A percentile compares a stretch with the other conserved stretches of the same genome.
phyloP scores from a whole-genome alignment of 2,113 vertebrate species.

The Prinia subflava region DNA sequence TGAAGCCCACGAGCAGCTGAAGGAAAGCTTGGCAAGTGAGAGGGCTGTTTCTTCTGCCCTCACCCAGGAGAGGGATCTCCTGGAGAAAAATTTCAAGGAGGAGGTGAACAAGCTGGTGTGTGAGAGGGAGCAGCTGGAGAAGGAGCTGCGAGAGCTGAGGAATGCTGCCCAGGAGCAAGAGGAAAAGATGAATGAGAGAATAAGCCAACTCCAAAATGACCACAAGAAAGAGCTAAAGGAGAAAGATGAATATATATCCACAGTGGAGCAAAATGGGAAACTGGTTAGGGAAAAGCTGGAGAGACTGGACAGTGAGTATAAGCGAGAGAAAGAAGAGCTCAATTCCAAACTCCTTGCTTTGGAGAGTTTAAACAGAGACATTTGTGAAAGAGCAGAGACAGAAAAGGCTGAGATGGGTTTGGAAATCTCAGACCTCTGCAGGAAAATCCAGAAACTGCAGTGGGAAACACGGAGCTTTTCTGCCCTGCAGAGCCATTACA shows the following conservation, averaged over 20 bases:
- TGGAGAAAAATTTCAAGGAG: constrained; percentile 73
- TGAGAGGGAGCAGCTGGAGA: constrained; percentile 77
- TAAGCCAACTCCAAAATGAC: constrained; percentile 70
- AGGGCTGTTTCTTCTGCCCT: constrained; percentile 61
- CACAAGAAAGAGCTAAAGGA: constrained; percentile 66
- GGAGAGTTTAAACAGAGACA: constrained; percentile 59
- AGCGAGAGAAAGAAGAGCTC: constrained; percentile 72
- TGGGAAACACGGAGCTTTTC: background rate
- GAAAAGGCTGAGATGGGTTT: constrained; percentile 70
- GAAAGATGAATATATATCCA: constrained; percentile 51
- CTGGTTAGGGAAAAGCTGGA: constrained; percentile 65
- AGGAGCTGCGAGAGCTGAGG: constrained; percentile 68
- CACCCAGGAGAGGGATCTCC: constrained; percentile 63
- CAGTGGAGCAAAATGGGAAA: constrained; percentile 52
- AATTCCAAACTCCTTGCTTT: constrained; percentile 56
- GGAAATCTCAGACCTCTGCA: constrained; percentile 70
- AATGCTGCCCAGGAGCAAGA: constrained; percentile 68
- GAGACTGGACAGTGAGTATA: constrained; percentile 68
- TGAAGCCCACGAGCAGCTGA: constrained; percentile 63
- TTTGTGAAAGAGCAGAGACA: constrained; percentile 43
- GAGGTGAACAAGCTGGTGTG: constrained; percentile 62
- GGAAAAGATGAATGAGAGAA: constrained; percentile 66
- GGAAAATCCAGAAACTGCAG: constrained; percentile 67
- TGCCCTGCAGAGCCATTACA: background rate
- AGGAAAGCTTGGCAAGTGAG: constrained; percentile 63